Evolutionary conservation across 2,113 vertebrate species (phyloP), one percentile per base, ranked within the genome.

Genomic region (Gila orcuttii): DNA sequence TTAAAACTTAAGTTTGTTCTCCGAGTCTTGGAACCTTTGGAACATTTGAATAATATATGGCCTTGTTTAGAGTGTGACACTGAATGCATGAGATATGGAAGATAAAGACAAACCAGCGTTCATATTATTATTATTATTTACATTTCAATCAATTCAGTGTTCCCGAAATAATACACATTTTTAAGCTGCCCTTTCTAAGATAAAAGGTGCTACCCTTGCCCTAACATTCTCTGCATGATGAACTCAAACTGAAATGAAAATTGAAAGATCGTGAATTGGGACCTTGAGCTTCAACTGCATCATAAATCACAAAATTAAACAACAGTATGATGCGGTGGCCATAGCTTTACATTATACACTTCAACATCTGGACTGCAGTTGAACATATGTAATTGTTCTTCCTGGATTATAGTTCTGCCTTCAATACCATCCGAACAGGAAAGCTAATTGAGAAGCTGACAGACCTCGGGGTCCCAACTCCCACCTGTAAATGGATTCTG

Each of bases 1-100:
- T 94, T 93, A 73, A 93, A 91, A 88, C 2, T 88, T 64, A 89
- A 90, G 92, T 91, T 90, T 86, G 1, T 85, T 45, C n/a, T 36
- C 69, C 28, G 12, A 12, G 17, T 60, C 50, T 71, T 85, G 85
- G 68, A 89, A 90, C 83, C 47, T 89, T 86, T 84, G 86, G 71
- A 79, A 79, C 42, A 84, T 87, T 81, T 89, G 86, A 92, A 92
- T 91, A 89, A 91, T 86, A 11, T 71, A 52, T 69, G 4, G 50
- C 13, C 23, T 71, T 82, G n/a, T 82, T 69, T 69, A 50, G 66
- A 82, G 36, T 33, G 9, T 82, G n/a, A 82, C 81, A 57, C 5
- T 25, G 47, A 33, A 52, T 50, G 39, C 39, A 68, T 28, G 45
- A 68, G 9, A 39, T 75, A 15, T 23, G 19, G 39, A 74, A 69